Conservation (phyloP, 1,140 invertebrate genomes). For the Tyrophagus putrescentiae region DNA sequence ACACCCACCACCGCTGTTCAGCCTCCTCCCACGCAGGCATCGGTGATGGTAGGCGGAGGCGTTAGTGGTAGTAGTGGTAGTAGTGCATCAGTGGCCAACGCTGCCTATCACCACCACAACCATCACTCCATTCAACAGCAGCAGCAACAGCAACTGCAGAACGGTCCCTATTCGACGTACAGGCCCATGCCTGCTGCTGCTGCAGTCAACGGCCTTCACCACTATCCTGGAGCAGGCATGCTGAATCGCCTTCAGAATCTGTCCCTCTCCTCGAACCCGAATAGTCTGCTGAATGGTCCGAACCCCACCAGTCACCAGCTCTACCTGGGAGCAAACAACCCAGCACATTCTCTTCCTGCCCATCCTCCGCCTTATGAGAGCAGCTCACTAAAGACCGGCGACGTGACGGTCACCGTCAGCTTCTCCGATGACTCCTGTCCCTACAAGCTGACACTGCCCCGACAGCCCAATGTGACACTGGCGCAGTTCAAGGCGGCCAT, state of each 20-base stretch:
- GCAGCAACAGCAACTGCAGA: neutral
- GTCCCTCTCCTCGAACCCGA: too few relatives aligned
- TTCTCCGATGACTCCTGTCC: neutral
- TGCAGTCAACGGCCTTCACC: too few relatives aligned
- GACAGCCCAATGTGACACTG: slow-evolving; percentile 1
- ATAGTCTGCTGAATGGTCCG: neutral
- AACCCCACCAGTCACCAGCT: neutral
- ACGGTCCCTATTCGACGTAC: too few relatives aligned
- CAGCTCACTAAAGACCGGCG: neutral
- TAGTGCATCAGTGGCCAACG: neutral
- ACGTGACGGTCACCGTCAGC: neutral
- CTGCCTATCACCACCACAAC: neutral
- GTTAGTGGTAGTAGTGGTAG: too few relatives aligned
- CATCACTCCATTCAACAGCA: neutral
- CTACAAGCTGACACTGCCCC: neutral
- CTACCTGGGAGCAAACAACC: neutral
- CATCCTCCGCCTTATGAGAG: neutral
- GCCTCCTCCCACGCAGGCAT: neutral
- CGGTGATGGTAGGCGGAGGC: neutral
- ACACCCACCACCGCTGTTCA: neutral
- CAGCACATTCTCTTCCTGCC: neutral
- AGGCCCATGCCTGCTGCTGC: too few relatives aligned
- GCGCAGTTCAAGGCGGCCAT: neutral
- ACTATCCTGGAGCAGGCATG: too few relatives aligned
- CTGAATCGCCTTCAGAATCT: too few relatives aligned